These are phyloP conservation scores for Chromobotia macracanthus DNA, from an alignment of 2,797 vertebrate species.

Conservation along the genomic window DNA sequence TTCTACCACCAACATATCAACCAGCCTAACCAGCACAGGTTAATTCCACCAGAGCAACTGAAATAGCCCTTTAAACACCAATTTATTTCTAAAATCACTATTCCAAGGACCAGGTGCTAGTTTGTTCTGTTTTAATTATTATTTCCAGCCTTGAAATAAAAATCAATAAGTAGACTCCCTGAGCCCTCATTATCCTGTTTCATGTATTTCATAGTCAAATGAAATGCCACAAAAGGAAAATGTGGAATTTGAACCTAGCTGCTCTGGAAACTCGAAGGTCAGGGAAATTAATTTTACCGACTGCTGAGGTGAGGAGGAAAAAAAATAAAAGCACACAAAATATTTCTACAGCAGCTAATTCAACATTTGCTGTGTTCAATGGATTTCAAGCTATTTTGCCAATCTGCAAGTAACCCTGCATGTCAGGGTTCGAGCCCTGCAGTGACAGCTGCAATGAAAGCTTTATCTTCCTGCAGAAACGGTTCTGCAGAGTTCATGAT, in stretches of 20 bases:
- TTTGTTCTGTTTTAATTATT: conserved; percentile 72
- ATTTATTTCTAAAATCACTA: conserved; percentile 26
- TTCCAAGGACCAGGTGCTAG: conserved; percentile 69
- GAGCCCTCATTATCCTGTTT: conserved; percentile 71
- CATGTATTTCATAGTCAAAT: conserved; percentile 70
- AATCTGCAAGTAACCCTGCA: not conserved
- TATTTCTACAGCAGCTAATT: conserved; percentile 58
- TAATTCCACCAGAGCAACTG: too few species aligned
- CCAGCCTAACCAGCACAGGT: conserved; percentile 8
- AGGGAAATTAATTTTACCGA: conserved; percentile 72
- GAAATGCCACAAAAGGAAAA: conserved; percentile 70
- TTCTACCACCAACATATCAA: not conserved
- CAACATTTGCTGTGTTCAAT: conserved; percentile 44
- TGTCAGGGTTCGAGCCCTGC: not conserved
- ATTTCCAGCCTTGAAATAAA: conserved; percentile 68
- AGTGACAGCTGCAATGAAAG: conserved; percentile 1
- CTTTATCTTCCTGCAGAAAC: not conserved
- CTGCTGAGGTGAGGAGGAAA: conserved; percentile 50
- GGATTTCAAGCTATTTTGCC: conserved; percentile 17
- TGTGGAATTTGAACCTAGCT: conserved; percentile 69
- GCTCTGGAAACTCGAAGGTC: conserved; percentile 68
- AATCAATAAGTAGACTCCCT: conserved; percentile 71
- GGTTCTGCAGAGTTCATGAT: not conserved
- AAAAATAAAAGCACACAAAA: conserved; percentile 57
- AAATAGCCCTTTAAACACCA: conserved; percentile 40